Base-by-base conservation (phyloP, 2,888 invertebrate genomes). In the Drosophila diplacantha region DNA sequence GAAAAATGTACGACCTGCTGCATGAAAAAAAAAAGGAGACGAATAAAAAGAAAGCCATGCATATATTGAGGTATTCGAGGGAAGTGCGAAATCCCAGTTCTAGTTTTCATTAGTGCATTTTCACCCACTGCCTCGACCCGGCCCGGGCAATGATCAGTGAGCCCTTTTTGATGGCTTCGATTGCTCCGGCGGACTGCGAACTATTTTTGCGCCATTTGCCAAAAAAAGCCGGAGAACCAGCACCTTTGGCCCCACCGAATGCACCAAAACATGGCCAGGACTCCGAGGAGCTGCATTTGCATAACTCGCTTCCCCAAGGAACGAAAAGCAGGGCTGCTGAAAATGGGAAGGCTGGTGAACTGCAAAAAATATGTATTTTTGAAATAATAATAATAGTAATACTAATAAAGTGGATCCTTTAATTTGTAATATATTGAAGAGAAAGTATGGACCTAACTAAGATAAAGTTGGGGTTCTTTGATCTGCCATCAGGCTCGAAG, bases 191-290 rank as follows among this genome's bases (percentile, higher is more conserved):
- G 63, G 66, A 71, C 71, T 50, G 62, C 65, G 60, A 78, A 75
- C 67, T 78, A 77, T 81, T 77, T 75, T 71, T 71, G 60, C 57
- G 69, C 64, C 79, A 72, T 81, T 78, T 79, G 81, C 74, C 74
- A 65, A 69, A 73, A 29, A 26, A 63, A 58, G 43, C 35, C 69
- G 43, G 34, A 31, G 18, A 47, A 34, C 68, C 72, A 69, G 73
- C 72, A 76, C 80, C 75, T 80, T 80, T 72, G 68, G 61, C 63
- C 63, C 24, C 7, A 35, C 18, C 31, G 29, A 63, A 34, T 34
- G 47, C 44, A 56, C 44, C 55, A 64, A 70, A 74, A 77, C 71
- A 72, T 65, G 71, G 61, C 50, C 61, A 61, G 43, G 41, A 67
- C 64, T 51, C 52, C 5, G 8, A 26, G 50, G 68, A 68, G 53